Evolutionary conservation across 53 echinoderm and acorn worm genomes (phyloP), one percentile per base, ranked within the genome.

Genomic region (Hippasteria phrygiana): DNA sequence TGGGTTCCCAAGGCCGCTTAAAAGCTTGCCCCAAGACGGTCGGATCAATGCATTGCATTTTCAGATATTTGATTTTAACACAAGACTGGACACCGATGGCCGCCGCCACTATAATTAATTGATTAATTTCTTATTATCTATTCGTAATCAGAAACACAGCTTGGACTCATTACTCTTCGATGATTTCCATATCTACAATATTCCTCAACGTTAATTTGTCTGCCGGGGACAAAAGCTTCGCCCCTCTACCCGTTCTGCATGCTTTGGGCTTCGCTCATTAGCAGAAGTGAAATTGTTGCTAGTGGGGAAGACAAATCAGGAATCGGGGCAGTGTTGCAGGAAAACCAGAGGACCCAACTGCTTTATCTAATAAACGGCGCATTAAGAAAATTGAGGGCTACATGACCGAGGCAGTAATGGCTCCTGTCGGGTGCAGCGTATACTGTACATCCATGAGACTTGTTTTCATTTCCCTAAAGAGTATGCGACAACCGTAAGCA

Each of bases 301-400:
- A 53, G 50, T 85, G 85, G 85, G 82, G 62, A 32, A 48, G 63
- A 83, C 47, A 69, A 37, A 51, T 37, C 27, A 37, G 51, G 71
- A 85, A 70, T 29, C 85, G 24, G 85, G 85, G 85, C 85, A 69
- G 37, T 85, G 50, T 50, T 85, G 53, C 22, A 71, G 51, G 69
- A 34, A 50, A 22, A 71, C 36, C 34, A 35, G 18, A 28, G 31
- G 51, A 35, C 50, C 85, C 47, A 8, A 24, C 64, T 20, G 85
- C 71, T 48, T 85, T 69, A 85, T 85, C 51, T 85, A 85, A 85
- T 85, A 85, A 85, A 28, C 36, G 24, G 70, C 71, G 85, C 85
- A 85, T 85, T 85, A 85, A 37, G 85, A 64, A 85, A 85, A 85
- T 85, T 85, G 85, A 71, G 70, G 85, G 69, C 85, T 85, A 16